A percentile compares a stretch with the other conserved stretches of the same genome.
These are phyloP conservation scores for Romanogobio albipinnatus DNA, from an alignment of 2,113 vertebrate genomes.

Conservation along the genomic window DNA sequence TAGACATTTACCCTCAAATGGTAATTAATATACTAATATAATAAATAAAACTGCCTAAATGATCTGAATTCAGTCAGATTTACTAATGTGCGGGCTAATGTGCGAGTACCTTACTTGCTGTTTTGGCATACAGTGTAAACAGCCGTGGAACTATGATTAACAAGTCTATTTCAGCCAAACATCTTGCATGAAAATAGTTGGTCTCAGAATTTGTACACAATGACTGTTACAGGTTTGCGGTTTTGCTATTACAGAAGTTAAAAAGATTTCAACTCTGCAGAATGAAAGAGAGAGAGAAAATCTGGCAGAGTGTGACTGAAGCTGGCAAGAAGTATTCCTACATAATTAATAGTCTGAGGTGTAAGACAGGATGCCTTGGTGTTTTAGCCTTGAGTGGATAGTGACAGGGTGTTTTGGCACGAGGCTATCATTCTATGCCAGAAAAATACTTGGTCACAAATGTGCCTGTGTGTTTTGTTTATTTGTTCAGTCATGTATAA, in stretches of 20 bases:
- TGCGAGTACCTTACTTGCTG: background rate
- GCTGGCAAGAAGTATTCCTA: slow-evolving; percentile 28
- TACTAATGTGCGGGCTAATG: background rate
- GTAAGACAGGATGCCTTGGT: slow-evolving; percentile 32
- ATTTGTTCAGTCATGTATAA: slow-evolving; percentile 16
- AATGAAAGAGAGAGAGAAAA: slow-evolving; percentile 25
- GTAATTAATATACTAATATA: background rate
- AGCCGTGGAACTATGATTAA: background rate
- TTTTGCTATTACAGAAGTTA: slow-evolving; percentile 7
- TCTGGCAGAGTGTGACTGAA: slow-evolving; percentile 30
- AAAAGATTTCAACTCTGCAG: background rate
- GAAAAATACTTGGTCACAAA: slow-evolving; percentile 14
- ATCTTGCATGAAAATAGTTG: background rate
- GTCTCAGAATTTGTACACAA: background rate
- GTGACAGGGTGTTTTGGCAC: slow-evolving; percentile 18
- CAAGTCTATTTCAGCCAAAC: background rate
- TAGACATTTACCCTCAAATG: background rate
- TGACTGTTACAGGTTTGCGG: background rate
- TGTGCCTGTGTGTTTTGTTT: slow-evolving; percentile 31
- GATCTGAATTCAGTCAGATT: background rate
- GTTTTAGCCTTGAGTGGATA: slow-evolving; percentile 27
- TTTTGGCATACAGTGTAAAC: background rate
- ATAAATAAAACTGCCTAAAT: background rate
- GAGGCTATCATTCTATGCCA: slow-evolving; percentile 26
- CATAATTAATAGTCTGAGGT: slow-evolving; percentile 46